A percentile compares a stretch with the other conserved stretches of the same genome.
Evolutionary conservation across 2,797 vertebrate genomes (phyloP).

Genomic region (Hippocampus kuda): DNA sequence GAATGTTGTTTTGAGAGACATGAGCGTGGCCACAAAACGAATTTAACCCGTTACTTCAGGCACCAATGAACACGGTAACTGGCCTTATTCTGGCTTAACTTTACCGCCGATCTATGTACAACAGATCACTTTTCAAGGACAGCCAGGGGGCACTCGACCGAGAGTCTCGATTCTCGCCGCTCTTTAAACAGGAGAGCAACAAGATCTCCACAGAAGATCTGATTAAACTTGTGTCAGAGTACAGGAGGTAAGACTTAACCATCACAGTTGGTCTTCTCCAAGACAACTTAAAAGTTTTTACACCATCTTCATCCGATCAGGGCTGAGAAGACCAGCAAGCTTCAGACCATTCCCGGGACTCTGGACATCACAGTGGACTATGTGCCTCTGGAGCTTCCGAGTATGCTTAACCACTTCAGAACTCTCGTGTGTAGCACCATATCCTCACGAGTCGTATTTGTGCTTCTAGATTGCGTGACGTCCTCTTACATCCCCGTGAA

Average conservation of each 20-base stretch:
- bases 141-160: constrained; percentile 89
- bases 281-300: neutral
- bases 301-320: constrained; percentile 49
- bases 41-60: too few relatives aligned
- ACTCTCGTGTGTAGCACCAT: neutral
- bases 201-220: constrained; percentile 94
- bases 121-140: constrained; percentile 92
- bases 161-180: constrained; percentile 89
- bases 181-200: constrained; percentile 95
- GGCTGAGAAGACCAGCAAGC: constrained; percentile 91
- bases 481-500: constrained; percentile 89
- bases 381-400: constrained; percentile 87
- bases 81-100: neutral
- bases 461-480: constrained; percentile 81
- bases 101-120: constrained; percentile 11
- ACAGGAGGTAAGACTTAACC: constrained; percentile 69
- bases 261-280: neutral
- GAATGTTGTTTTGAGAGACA: neutral
- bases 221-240: constrained; percentile 86
- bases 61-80: too few relatives aligned
- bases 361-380: constrained; percentile 84
- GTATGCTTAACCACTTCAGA: constrained; percentile 62
- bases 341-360: constrained; percentile 86
- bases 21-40: neutral
- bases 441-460: neutral